phyloP scores from a whole-genome alignment of 2,797 vertebrate genomes.

The Sandelia bainsii region DNA sequence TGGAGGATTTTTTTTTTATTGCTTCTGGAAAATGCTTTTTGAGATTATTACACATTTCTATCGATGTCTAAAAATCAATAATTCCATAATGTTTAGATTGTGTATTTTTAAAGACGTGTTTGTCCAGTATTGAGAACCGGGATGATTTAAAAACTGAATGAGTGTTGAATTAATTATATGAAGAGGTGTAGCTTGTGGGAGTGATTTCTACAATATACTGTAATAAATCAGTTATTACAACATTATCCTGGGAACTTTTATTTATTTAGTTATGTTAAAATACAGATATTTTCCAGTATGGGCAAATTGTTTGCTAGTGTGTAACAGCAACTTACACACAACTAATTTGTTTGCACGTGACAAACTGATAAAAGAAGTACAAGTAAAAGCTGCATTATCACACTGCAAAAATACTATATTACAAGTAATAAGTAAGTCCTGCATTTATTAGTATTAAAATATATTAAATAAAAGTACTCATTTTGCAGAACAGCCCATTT shows the following conservation, averaged over 20 bases:
- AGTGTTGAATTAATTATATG: constrained; percentile 27
- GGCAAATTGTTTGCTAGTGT: no score
- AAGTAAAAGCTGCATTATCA: no score
- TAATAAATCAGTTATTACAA: constrained; percentile 61
- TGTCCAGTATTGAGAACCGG: constrained; percentile 39
- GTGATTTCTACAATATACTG: constrained; percentile 54
- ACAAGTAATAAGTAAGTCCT: no score
- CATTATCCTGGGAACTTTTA: constrained; percentile 11
- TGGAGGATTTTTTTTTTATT: constrained; percentile 37
- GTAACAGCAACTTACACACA: no score
- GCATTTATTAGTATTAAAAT: no score
- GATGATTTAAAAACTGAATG: constrained; percentile 37
- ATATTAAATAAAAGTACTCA: no score
- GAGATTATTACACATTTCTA: constrained; percentile 55
- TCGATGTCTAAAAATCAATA: constrained; percentile 45
- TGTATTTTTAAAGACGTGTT: constrained; percentile 42
- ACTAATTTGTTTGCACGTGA: no score
- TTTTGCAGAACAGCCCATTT: no score
- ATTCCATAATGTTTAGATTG: constrained; percentile 34
- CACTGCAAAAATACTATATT: no score
- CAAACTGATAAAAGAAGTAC: no score
- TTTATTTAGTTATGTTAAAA: constrained; percentile 8
- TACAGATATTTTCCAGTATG: no score
- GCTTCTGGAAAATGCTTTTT: constrained; percentile 39
- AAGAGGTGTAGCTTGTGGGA: constrained; percentile 57